Percentiles rank a stretch among this genome's conserved stretches.
Evolutionary conservation across 2,888 invertebrate genomes (phyloP).

Genomic region (Rhyacophila evoluta): DNA sequence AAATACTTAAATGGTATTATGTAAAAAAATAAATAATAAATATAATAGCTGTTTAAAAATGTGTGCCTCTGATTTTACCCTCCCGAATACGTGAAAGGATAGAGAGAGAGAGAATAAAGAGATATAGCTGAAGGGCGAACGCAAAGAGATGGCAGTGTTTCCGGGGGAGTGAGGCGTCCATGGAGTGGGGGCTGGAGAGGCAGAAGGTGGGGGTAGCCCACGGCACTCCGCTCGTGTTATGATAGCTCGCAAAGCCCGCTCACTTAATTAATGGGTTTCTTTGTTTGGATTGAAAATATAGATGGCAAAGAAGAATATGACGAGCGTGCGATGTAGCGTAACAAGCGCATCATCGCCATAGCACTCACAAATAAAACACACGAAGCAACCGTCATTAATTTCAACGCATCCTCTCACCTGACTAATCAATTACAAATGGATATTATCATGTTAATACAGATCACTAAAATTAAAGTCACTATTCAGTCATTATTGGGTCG

Average conservation of each 20-base stretch:
- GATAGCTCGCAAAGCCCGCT: constrained; percentile 51
- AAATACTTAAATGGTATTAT: no score
- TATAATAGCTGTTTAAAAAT: neutral
- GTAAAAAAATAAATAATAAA: no score
- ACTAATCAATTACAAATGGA: neutral
- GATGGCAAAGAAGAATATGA: constrained; percentile 11
- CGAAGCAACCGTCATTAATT: neutral
- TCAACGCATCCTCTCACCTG: neutral
- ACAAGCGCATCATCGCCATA: constrained; percentile 9
- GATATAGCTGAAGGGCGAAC: constrained; percentile 16
- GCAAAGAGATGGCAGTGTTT: neutral
- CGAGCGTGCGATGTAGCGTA: constrained; percentile 29
- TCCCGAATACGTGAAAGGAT: neutral
- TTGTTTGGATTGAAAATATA: constrained; percentile 52
- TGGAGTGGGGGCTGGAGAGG: neutral
- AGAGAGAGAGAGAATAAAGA: constrained; percentile 20
- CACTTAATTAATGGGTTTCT: constrained; percentile 53
- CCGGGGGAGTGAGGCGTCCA: neutral
- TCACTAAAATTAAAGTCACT: no score
- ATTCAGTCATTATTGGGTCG: no score
- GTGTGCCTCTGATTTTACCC: neutral
- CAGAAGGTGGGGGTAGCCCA: neutral
- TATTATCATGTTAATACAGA: no score
- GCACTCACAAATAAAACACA: neutral
- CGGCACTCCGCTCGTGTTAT: constrained; percentile 42